Evolutionary conservation across 2,888 invertebrate species (phyloP), one percentile per base, ranked within the genome.

Genomic region (Ectemnius continuus): DNA sequence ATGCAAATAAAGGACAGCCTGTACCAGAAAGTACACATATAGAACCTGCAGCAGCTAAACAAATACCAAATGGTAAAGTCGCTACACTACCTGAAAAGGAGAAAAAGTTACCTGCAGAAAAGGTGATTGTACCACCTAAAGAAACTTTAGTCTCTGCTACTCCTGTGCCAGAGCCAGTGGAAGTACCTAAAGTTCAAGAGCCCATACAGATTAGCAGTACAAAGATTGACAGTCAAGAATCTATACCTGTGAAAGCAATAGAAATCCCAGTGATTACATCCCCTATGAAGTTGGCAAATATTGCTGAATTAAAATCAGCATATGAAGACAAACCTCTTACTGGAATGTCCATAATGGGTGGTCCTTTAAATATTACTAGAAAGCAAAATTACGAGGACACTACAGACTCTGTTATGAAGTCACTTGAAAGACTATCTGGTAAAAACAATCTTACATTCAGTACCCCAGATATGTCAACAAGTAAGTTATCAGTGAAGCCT

Each of bases 231-330:
- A 23, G 59, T 13, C 78, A 78, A 18, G 81, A 79, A 60, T 57
- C 72, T 8, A 8, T 73, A 18, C 81, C 84, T 16, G 36, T 84
- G 11, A 90, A 88, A 68, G 84, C 89, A 1, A 88, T 90, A 26
- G 90, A 88, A 74, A 90, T 89, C 0, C 87, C 90, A 2, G 91
- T 91, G 4, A 90, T 91, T 65, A 89, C 87, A 6, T 88, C 90
- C 2, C 90, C 90, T 0, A 63, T 88, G 2, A 90, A 90, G 69
- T 73, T 89, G 13, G 82, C 86, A 0, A 88, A 88, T 45, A 82
- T 85, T 18, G 74, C 82, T 0, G 88, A 89, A 36, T 66, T 85
- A 11, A 88, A 86, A 36, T 85, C 85, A 18, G 56, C 75, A 2
- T 72, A 78, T 0, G 88, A 87, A 26, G 88, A 85, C n/a, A 83